phyloP scores from a whole-genome alignment of 1,140 invertebrate species.

The Delia radicum region DNA sequence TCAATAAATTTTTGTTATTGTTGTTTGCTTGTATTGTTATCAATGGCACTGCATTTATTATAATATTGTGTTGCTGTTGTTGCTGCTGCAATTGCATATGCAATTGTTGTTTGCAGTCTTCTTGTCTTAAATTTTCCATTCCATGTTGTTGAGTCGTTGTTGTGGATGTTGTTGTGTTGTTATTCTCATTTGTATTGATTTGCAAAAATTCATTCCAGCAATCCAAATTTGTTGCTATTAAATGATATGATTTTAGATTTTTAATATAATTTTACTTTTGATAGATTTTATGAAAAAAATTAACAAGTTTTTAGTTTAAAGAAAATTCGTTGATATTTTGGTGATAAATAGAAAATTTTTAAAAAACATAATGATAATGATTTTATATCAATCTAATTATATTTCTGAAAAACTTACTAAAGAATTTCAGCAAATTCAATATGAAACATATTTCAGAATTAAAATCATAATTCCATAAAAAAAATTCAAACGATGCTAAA shows the following conservation, averaged over 20 bases:
- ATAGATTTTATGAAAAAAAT: constrained; percentile 18
- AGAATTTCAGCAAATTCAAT: too few relatives aligned
- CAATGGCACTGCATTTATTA: constrained; percentile 52
- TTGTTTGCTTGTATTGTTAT: constrained; percentile 47
- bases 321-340: constrained; percentile 10
- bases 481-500: too few relatives aligned
- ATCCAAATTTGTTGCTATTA: constrained; percentile 46
- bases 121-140: constrained; percentile 10
- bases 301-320: background rate
- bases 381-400: too few relatives aligned
- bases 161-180: constrained; percentile 34
- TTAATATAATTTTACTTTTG: background rate
- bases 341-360: background rate
- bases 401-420: too few relatives aligned
- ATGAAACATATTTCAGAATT: too few relatives aligned
- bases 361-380: too few relatives aligned
- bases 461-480: too few relatives aligned
- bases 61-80: constrained; percentile 40
- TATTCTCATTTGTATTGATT: constrained; percentile 38
- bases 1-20: constrained; percentile 37
- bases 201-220: constrained; percentile 52
- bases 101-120: constrained; percentile 32
- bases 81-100: constrained; percentile 33
- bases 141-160: constrained; percentile 37
- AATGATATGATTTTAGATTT: background rate